phyloP scores from a whole-genome alignment of 2,113 vertebrate genomes.

The Neolamprologus variostigma region DNA sequence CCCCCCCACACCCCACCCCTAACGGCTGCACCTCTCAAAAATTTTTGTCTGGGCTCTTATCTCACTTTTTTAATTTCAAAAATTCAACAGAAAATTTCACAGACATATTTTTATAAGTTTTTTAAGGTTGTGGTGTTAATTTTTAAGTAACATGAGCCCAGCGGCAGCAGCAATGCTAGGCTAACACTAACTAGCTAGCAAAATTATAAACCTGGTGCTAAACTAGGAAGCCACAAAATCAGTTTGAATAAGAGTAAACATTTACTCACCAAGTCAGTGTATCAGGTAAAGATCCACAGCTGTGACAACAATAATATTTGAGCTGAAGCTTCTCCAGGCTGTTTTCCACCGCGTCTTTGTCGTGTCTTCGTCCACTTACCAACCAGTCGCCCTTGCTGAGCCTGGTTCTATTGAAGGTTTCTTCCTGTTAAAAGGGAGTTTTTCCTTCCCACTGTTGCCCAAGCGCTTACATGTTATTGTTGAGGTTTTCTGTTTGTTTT shows the following conservation, averaged over 20 bases:
- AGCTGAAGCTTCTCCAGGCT: neutral
- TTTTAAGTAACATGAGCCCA: neutral
- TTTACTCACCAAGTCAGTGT: neutral
- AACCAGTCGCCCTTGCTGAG: neutral
- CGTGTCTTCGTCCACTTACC: neutral
- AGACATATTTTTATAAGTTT: neutral
- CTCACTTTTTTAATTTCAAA: neutral
- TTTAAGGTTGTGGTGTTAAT: neutral
- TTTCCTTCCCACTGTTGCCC: neutral
- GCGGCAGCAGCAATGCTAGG: neutral
- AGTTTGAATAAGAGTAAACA: neutral
- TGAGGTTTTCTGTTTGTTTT: neutral
- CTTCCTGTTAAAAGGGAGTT: neutral
- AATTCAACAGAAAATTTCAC: neutral
- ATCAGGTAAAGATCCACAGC: neutral
- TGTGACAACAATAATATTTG: neutral
- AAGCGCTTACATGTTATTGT: neutral
- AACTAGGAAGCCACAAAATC: neutral
- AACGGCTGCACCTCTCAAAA: neutral
- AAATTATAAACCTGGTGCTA: neutral
- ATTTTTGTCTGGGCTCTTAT: neutral
- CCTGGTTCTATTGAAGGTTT: neutral
- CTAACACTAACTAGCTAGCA: neutral
- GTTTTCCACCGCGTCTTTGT: neutral
- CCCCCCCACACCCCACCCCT: too few species aligned